These are phyloP conservation scores for Puntigrus tetrazona DNA, from an alignment of 2,113 vertebrate species.

Conservation along the genomic window DNA sequence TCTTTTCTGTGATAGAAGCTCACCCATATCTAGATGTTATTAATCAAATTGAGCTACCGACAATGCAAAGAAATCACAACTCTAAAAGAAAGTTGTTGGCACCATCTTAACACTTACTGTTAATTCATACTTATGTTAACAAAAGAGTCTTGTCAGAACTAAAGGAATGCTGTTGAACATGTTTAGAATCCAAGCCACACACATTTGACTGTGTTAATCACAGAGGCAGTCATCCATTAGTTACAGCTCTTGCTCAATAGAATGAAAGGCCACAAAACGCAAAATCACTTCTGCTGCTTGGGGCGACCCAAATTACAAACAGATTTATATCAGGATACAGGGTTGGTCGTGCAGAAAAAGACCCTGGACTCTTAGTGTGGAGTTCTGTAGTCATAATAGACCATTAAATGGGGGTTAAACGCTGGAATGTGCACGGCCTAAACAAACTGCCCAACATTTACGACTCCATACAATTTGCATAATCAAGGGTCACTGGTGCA, in stretches of 20 bases:
- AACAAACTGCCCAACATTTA: slow-evolving; percentile 64
- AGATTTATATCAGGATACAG: slow-evolving; percentile 58
- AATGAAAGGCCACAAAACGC: slow-evolving; percentile 27
- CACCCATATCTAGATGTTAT: not conserved
- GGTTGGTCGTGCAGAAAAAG: slow-evolving; percentile 46
- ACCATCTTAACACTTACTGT: not conserved
- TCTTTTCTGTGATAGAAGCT: not conserved
- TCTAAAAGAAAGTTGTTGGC: not conserved
- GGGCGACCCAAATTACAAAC: slow-evolving; percentile 58
- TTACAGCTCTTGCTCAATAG: slow-evolving; percentile 28
- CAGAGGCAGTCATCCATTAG: slow-evolving; percentile 22
- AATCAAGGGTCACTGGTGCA: slow-evolving; percentile 69
- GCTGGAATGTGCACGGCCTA: slow-evolving; percentile 69
- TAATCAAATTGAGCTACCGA: not conserved
- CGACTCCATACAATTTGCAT: slow-evolving; percentile 65
- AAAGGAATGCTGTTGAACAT: not conserved
- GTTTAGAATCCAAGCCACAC: not conserved
- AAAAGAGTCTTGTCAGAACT: not conserved
- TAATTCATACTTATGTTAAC: not conserved
- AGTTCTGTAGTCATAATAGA: slow-evolving; percentile 70
- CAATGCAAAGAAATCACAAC: not conserved
- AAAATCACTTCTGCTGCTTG: slow-evolving; percentile 34
- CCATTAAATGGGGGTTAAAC: slow-evolving; percentile 77
- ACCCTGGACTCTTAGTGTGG: slow-evolving; percentile 62
- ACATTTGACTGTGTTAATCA: slow-evolving; percentile 34